These are phyloP conservation scores for Denticeps clupeoides DNA, from an alignment of 2,797 vertebrate genomes.

Conservation along the genomic window DNA sequence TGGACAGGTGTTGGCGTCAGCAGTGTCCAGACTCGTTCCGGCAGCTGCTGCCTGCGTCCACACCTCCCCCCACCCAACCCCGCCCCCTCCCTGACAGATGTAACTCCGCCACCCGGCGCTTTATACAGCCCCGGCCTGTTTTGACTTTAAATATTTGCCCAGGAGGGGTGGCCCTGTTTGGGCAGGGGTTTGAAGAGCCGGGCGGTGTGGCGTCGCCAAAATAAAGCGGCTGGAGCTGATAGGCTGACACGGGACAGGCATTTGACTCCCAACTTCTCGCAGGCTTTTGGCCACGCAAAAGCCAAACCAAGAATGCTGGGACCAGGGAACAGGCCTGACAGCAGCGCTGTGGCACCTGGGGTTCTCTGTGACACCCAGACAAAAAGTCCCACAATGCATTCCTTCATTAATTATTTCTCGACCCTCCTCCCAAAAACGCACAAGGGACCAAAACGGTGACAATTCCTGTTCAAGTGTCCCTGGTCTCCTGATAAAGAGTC, in stretches of 20 bases:
- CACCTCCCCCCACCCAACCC: conserved; percentile 22
- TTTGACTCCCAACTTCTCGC: no score
- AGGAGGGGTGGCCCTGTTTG: conserved; percentile 50
- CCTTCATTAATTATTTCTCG: no score
- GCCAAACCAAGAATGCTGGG: not conserved
- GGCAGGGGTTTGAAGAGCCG: conserved; percentile 22
- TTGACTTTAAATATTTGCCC: conserved; percentile 75
- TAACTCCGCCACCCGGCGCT: conserved; percentile 56
- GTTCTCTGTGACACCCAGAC: no score
- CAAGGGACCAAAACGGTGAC: no score
- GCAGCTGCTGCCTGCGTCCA: conserved; percentile 56
- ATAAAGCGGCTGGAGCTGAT: no score
- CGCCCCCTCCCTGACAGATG: conserved; percentile 54
- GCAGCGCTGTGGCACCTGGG: conserved; percentile 21
- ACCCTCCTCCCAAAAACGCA: no score
- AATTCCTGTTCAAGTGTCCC: no score
- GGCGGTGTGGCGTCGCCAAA: conserved; percentile 12
- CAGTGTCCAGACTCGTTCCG: conserved; percentile 59
- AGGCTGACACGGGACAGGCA: no score
- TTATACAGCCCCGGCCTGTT: conserved; percentile 62
- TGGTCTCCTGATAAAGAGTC: no score
- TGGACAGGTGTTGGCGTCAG: conserved; percentile 69
- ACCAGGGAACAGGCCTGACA: conserved; percentile 16
- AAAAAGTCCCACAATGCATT: no score
- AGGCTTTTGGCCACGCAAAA: no score